Base-by-base conservation (phyloP, 2,888 invertebrate species). In the Cataglyphis cursor region DNA sequence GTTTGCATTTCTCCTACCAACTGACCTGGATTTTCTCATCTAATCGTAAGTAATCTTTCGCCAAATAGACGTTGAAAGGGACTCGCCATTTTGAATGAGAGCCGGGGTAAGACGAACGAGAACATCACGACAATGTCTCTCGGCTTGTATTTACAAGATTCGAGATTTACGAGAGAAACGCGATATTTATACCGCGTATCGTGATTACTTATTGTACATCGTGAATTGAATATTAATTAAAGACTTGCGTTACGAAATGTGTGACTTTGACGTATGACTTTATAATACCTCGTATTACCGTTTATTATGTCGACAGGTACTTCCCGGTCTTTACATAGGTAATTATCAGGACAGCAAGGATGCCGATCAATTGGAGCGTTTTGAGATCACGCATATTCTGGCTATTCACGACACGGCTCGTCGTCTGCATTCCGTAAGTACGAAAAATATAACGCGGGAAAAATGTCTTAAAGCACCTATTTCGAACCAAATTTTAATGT, bases 291-390 rank as follows among this genome's bases (percentile, higher is more conserved):
- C 75, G 41, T 6, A 1, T 57, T 64, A 81, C 18, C 57, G 31
- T 38, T 84, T 59, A 51, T 31, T 73, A 59, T 83, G 78, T 95
- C 95, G 0, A 28, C 95, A 98, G 98, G 98, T 99, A 93, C 96
- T 99, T 93, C 97, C 98, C 91, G 99, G 99, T 88, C 97, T 99
- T 81, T 99, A 98, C 95, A 97, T 99, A 92, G 99, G 99, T 86
- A 99, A 99, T 95, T 98, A 99, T 95, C 96, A 99, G 93, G 99
- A 99, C 96, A 98, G 99, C 81, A 99, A 99, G 95, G 99, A 99
- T 95, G 96, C 97, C 57, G 96, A 97, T 90, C 99, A 99, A 95
- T 96, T 99, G 91, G 97, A 97, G 91, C 97, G 98, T 93, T 97
- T 97, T 96, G 97, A 97, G 94, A 99, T 99, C 90, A 98, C 99